Conservation (phyloP, 2,888 invertebrate genomes). For the Harpagoxenus sublaevis region DNA sequence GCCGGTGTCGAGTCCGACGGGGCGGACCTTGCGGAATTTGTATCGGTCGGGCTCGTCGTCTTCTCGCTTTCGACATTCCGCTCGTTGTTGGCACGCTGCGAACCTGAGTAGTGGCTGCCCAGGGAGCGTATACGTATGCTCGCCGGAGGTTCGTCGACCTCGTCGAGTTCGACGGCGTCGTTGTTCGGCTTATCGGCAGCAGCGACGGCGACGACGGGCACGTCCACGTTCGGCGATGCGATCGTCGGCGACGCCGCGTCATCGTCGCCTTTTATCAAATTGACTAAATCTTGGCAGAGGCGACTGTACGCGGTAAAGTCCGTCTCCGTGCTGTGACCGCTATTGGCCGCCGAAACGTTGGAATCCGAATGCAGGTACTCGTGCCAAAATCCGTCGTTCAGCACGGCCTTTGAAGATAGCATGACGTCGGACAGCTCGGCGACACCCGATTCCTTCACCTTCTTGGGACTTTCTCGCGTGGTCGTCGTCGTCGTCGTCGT, state of each 20-base stretch:
- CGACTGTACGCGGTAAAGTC: conserved; percentile 81
- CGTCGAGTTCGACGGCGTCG: conserved; percentile 59
- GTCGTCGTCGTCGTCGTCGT: conserved; percentile 23
- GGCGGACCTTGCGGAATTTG: conserved; percentile 42
- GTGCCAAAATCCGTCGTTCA: conserved; percentile 62
- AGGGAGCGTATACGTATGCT: conserved; percentile 51
- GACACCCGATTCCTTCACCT: conserved; percentile 23
- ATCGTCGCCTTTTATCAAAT: conserved; percentile 77
- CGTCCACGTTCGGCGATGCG: conserved; percentile 20
- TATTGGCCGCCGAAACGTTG: conserved; percentile 47
- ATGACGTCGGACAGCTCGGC: conserved; percentile 45
- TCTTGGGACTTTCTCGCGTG: conserved; percentile 23
- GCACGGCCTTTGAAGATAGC: conserved; percentile 43
- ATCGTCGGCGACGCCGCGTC: conserved; percentile 45
- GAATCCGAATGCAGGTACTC: conserved; percentile 60
- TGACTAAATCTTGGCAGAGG: conserved; percentile 82
- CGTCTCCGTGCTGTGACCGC: conserved; percentile 70
- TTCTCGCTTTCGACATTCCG: conserved; percentile 19
- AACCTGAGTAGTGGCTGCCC: conserved; percentile 52
- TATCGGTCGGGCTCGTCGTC: conserved; percentile 33
- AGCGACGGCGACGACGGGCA: neutral
- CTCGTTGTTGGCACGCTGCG: conserved; percentile 21
- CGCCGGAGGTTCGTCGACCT: conserved; percentile 42
- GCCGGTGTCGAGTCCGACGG: conserved; percentile 46
- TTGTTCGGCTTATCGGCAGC: conserved; percentile 58